Evolutionary conservation across 2,888 invertebrate genomes (phyloP), one percentile per base, ranked within the genome.

Genomic region (Polydesmus complanatus): DNA sequence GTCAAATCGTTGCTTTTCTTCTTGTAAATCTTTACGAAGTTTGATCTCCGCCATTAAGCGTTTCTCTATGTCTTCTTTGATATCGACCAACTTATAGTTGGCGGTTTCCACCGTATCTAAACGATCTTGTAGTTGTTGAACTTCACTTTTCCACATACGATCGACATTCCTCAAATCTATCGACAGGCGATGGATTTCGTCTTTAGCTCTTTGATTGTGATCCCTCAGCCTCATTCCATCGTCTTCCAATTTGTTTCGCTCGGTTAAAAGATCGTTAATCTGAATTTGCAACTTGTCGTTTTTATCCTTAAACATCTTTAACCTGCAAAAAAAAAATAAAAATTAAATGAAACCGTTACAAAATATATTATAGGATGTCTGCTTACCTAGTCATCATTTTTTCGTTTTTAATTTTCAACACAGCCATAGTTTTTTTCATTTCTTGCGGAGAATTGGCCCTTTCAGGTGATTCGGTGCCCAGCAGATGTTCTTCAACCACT

Each of bases 381-480:
- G n/a, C n/a, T n/a, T n/a, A n/a, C n/a, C n/a, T n/a, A n/a, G 86
- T 85, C 67, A 92, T 76, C 65, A 89, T 79, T 75, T 88, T 91
- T 1, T 82, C 81, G 27, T 84, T 81, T 71, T 88, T 88, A 0
- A 82, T 73, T 71, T 86, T 84, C 63, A 80, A 75, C 27, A 80
- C 56, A 5, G 60, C 60, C 60, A 60, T 21, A 26, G 56, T 26
- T 23, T 48, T 60, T 56, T 60, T 56, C 50, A 60, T 27, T 37
- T 59, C 52, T 18, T 59, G 27, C 22, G 11, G 37, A 14, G 51
- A 51, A 5, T 50, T 22, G 3, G 27, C 2, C 2, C 1, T 11
- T 21, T 51, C 22, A 8, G 51, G 18, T 18, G 56, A 11, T 22
- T 0, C 18, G 14, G 56, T 47, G n/a, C 56, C 56, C 48, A 48